Evolutionary conservation across 1,140 invertebrate genomes (phyloP), one percentile per base, ranked within the genome.

Genomic region (Phocides pigmalion): DNA sequence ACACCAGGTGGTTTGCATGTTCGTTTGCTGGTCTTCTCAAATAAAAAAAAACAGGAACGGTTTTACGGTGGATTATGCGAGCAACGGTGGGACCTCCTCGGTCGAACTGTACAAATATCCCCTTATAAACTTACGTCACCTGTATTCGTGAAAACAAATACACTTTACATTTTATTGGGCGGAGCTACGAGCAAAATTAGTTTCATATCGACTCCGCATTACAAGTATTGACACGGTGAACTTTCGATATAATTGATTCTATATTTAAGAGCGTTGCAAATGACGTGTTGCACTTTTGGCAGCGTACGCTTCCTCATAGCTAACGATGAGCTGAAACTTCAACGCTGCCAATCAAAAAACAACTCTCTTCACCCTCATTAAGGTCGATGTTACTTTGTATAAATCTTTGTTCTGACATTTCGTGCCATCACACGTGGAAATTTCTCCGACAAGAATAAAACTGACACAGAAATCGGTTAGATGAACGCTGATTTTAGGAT

Each of bases 231-330:
- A 61, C 44, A 56, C 41, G 54, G 37, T 63, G 50, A 56, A 20
- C 44, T 62, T 64, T 70, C 41, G 64, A 59, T 64, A 71, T 54
- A 56, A 65, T 72, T 35, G 46, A 51, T 63, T 62, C 28, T 61
- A 64, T 79, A 79, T 76, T 76, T 78, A 74, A 58, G 73, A 74
- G 63, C 50, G 47, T 62, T 20, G 66, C 70, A 70, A 79, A 66
- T 67, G 68, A 68, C 70, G 69, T 68, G 64, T 64, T 87, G 82
- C 82, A 84, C 71, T 83, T 86, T 87, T 89, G 87, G 84, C 87
- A 89, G 72, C 64, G 39, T 22, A n/a, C 64, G 56, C 82, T 89
- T 89, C 87, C 87, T 85, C 71, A 72, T 86, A 64, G 69, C 76
- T 64, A 37, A 66, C 51, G 61, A 62, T 47, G 68, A 72, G 61